Evolutionary conservation across 2,113 vertebrate species (phyloP).

Genomic region (Phaethon lepturus): DNA sequence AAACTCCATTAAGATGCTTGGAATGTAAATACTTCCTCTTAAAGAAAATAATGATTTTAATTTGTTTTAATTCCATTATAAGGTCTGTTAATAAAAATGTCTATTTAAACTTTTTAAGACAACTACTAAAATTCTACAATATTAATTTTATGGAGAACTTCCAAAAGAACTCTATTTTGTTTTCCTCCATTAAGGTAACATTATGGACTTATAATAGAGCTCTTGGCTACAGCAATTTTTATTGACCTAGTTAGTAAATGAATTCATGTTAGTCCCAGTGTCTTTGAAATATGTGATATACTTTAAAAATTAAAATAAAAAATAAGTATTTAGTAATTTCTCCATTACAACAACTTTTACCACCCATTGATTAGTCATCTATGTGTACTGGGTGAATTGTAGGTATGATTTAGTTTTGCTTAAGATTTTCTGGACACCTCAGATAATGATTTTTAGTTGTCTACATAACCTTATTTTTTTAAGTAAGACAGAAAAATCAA

Average conservation of each 20-base stretch:
- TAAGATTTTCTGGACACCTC: not conserved
- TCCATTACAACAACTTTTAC: not conserved
- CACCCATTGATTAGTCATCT: not conserved
- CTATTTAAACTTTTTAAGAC: slow-evolving; percentile 68
- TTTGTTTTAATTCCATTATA: slow-evolving; percentile 76
- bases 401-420: slow-evolving; percentile 31
- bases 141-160: slow-evolving; percentile 79
- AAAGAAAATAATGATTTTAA: slow-evolving; percentile 69
- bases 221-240: slow-evolving; percentile 73
- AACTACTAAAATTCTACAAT: slow-evolving; percentile 63
- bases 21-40: slow-evolving; percentile 49
- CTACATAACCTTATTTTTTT: slow-evolving; percentile 23
- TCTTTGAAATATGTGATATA: slow-evolving; percentile 49
- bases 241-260: slow-evolving; percentile 78
- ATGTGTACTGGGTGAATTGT: not conserved
- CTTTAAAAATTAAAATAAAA: not conserved
- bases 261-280: slow-evolving; percentile 61
- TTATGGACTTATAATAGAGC: slow-evolving; percentile 80
- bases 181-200: slow-evolving; percentile 76
- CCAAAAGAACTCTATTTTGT: slow-evolving; percentile 72
- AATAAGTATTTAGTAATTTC: not conserved
- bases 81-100: slow-evolving; percentile 75
- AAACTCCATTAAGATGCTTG: slow-evolving; percentile 18
- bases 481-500: slow-evolving; percentile 36
- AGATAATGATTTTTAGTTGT: slow-evolving; percentile 20